These are phyloP conservation scores for Trachelus tabidus DNA, from an alignment of 2,888 invertebrate genomes.

Conservation along the genomic window DNA sequence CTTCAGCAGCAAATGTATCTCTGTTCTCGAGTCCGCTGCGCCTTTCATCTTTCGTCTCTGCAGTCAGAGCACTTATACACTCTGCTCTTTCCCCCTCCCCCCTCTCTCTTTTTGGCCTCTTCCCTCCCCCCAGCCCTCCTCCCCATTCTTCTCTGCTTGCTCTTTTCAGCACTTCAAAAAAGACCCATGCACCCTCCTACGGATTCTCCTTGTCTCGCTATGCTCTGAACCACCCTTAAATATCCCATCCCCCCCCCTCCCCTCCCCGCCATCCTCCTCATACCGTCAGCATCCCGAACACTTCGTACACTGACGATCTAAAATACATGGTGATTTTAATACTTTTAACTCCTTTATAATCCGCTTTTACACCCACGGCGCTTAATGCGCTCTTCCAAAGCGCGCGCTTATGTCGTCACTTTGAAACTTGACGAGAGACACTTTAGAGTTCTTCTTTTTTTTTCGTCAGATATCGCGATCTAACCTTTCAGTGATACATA, in stretches of 20 bases:
- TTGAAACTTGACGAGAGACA: too few species aligned
- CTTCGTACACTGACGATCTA: slow-evolving; percentile 27
- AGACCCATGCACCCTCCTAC: background rate
- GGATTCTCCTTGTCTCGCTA: slow-evolving; percentile 18
- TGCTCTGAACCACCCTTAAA: slow-evolving; percentile 32
- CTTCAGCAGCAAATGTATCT: slow-evolving; percentile 53
- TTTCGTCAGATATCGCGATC: too few species aligned
- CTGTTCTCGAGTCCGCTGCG: slow-evolving; percentile 58
- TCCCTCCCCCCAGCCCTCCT: background rate
- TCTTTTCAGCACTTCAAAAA: background rate
- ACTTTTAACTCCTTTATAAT: slow-evolving; percentile 61
- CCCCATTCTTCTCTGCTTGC: background rate
- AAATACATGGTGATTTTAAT: slow-evolving; percentile 62
- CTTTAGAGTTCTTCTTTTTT: too few species aligned
- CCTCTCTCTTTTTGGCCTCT: background rate
- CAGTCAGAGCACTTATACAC: slow-evolving; percentile 62
- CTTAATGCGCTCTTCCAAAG: too few species aligned
- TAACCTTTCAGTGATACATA: too few species aligned
- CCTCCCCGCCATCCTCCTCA: slow-evolving; percentile 2
- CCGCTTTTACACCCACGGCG: slow-evolving; percentile 43
- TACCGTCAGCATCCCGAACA: slow-evolving; percentile 6
- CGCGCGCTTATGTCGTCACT: too few species aligned
- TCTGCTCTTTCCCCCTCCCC: slow-evolving; percentile 37
- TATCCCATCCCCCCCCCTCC: slow-evolving; percentile 7
- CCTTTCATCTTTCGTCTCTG: slow-evolving; percentile 62